Percentiles rank a stretch among this genome's conserved stretches.
These are phyloP conservation scores for Ophraella communa DNA, from an alignment of 2,888 invertebrate species.

Conservation along the genomic window DNA sequence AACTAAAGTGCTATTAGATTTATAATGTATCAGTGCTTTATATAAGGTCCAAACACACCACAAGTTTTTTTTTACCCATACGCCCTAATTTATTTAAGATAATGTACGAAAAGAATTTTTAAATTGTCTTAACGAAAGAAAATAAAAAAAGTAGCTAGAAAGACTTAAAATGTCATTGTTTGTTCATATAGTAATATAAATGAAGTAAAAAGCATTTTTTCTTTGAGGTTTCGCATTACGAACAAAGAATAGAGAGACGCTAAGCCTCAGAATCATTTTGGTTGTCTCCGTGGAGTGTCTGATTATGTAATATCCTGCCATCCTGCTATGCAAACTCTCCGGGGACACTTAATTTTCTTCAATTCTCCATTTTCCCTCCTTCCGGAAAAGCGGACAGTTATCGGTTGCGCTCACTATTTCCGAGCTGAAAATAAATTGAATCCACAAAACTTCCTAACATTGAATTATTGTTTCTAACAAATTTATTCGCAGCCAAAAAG, in stretches of 20 bases:
- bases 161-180: no score
- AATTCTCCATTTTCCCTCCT: conserved; percentile 53
- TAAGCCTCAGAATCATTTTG: conserved; percentile 24
- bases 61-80: no score
- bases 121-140: no score
- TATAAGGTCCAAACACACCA: no score
- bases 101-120: no score
- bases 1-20: no score
- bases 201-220: conserved; percentile 1
- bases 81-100: no score
- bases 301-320: conserved; percentile 52
- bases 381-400: conserved; percentile 34
- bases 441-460: background rate
- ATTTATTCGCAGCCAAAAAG: no score
- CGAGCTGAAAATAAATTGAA: background rate
- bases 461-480: no score
- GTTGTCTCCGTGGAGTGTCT: conserved; percentile 47
- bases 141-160: no score
- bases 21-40: no score
- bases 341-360: conserved; percentile 55
- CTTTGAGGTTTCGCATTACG: background rate
- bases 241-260: background rate
- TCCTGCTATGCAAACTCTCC: conserved; percentile 47
- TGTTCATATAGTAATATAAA: background rate
- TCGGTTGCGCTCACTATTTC: conserved; percentile 16